Conservation (phyloP, 2,797 vertebrate species). For the Sylvia borin region DNA sequence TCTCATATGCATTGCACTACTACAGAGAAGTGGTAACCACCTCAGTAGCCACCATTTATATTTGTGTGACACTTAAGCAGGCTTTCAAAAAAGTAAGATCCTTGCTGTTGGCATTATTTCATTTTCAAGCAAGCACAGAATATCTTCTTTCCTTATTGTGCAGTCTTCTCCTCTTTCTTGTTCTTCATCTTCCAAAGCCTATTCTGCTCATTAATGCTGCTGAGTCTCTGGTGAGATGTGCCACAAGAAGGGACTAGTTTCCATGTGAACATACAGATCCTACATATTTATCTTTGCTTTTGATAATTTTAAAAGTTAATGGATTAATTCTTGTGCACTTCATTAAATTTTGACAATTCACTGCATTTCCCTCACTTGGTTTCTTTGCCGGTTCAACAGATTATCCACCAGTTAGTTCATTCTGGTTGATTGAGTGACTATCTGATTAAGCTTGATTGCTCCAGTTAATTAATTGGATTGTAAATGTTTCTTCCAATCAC, state of each 20-base stretch:
- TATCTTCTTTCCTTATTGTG: not conserved
- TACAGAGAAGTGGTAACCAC: not conserved
- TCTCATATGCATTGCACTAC: not conserved
- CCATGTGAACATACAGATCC: not conserved
- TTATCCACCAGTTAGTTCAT: not conserved
- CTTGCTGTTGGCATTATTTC: not conserved
- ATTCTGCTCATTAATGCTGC: not conserved
- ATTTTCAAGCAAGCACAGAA: not conserved
- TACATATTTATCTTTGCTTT: not conserved
- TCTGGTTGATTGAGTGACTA: slow-evolving; percentile 1
- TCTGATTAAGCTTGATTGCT: slow-evolving; percentile 36
- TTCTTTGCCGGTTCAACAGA: not conserved
- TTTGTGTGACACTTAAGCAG: not conserved
- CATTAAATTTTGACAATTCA: slow-evolving; percentile 25
- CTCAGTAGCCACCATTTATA: not conserved
- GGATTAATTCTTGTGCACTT: not conserved
- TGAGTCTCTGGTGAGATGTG: not conserved
- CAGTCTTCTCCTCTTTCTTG: not conserved
- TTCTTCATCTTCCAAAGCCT: not conserved
- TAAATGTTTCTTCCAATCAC: slow-evolving; percentile 44
- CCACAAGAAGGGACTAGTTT: not conserved
- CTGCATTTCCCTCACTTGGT: not conserved
- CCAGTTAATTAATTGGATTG: slow-evolving; percentile 35
- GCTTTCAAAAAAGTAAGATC: not conserved
- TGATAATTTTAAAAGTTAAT: not conserved